Base-by-base conservation (phyloP, 2,113 vertebrate species). In the Trichechus manatus region DNA sequence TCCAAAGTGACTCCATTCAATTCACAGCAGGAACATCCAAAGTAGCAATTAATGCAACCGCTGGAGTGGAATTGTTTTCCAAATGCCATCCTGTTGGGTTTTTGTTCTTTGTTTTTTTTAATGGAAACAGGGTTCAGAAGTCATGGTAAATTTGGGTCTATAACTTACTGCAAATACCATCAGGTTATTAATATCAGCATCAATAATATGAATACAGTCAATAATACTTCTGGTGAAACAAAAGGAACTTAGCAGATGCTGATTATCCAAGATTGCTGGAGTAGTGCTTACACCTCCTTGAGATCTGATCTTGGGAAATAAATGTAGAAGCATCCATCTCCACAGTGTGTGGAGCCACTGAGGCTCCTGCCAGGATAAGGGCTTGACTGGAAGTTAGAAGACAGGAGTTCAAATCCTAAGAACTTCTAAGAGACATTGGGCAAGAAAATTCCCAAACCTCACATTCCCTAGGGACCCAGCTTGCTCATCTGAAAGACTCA, bases 31-130 rank as follows among this genome's bases (percentile, higher is more conserved):
- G 98, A 97, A 39, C 63, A 96, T 80, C 89, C 53, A 94, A 95
- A 97, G 91, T 61, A 97, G 97, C 97, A 98, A 98, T 98, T 98
- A 98, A 96, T 85, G 87, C 95, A 98, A 27, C 83, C 4, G 13
- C 89, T 25, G 0, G 78, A 42, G 95, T 95, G 97, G 95, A 97
- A 97, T 85, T 78, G 7, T 97, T 98, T 98, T 92, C 96, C 92
- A 96, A 97, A 98, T 59, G 90, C 86, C 92, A 86, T 95, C 83
- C 70, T 96, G 90, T 94, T 96, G 33, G 0, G 80, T 77, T 86
- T 68, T 78, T n/a, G n/a, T 78, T 81, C 89, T 91, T 93, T 4
- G 0, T 42, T 36, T 97, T 95, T 96, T 95, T 77, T 4, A 80
- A 88, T 94, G 61, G n/a, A 95, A 90, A 5, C 10, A 78, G n/a